These are phyloP conservation scores for Drosophila setifemur DNA, from an alignment of 1,140 invertebrate species.

Conservation along the genomic window DNA sequence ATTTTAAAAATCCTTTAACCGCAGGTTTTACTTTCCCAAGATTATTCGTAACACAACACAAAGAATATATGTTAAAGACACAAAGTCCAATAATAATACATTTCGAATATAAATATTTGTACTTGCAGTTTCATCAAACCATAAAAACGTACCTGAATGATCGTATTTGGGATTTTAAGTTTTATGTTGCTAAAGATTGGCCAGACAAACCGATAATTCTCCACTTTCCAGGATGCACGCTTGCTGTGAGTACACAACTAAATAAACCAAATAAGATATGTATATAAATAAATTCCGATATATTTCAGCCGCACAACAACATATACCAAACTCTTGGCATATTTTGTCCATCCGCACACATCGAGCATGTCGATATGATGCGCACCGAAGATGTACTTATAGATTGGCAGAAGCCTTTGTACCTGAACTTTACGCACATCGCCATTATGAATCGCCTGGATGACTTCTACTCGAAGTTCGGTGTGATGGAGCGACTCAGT, in stretches of 20 bases:
- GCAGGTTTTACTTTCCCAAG: no score
- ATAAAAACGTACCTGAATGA: conserved; percentile 92
- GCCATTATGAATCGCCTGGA: conserved; percentile 89
- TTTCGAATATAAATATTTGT: conserved; percentile 20
- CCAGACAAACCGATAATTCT: conserved; percentile 91
- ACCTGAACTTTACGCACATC: conserved; percentile 91
- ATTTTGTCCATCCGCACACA: conserved; percentile 89
- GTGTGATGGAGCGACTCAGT: conserved; percentile 88
- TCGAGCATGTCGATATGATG: conserved; percentile 87
- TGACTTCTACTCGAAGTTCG: conserved; percentile 84
- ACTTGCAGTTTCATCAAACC: conserved; percentile 92
- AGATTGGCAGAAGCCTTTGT: conserved; percentile 89
- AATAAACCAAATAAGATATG: background rate
- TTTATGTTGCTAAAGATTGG: conserved; percentile 93
- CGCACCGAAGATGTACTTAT: conserved; percentile 89
- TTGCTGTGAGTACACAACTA: conserved; percentile 86
- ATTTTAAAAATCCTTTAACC: no score
- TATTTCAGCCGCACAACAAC: conserved; percentile 88
- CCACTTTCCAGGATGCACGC: conserved; percentile 93
- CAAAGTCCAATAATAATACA: no score
- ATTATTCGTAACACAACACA: no score
- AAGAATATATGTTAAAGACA: no score
- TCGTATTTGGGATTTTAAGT: conserved; percentile 93
- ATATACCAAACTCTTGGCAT: conserved; percentile 91
- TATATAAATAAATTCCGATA: background rate